A percentile compares a stretch with the other conserved stretches of the same genome.
Conservation (phyloP, 2,797 vertebrate genomes). For the Pelodytes ibericus region DNA sequence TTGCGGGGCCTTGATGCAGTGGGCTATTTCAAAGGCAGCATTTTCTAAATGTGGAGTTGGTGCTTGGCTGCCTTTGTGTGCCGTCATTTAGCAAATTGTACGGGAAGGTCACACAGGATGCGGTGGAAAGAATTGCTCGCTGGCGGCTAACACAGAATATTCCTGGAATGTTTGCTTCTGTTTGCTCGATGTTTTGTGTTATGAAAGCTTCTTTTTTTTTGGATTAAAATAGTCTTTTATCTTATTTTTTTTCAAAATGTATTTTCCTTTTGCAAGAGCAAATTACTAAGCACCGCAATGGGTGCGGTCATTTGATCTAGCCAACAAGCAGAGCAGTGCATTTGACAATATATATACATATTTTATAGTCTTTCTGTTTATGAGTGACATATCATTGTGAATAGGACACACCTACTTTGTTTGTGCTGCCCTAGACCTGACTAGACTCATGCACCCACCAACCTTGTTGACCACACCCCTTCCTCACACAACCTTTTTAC, state of each 20-base stretch:
- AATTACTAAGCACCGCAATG: too few species aligned
- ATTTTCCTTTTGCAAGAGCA: conserved; percentile 58
- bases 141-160: conserved; percentile 59
- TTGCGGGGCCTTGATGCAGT: conserved; percentile 64
- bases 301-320: too few species aligned
- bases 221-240: conserved; percentile 59
- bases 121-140: conserved; percentile 57
- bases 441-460: too few species aligned
- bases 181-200: conserved; percentile 64
- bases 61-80: conserved; percentile 62
- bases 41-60: conserved; percentile 61
- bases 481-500: too few species aligned
- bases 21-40: conserved; percentile 58
- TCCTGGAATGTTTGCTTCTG: conserved; percentile 60
- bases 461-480: too few species aligned
- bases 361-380: too few species aligned
- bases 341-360: too few species aligned
- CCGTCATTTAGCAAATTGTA: conserved; percentile 65
- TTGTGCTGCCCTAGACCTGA: too few species aligned
- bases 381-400: too few species aligned
- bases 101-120: conserved; percentile 64
- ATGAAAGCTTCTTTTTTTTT: conserved; percentile 62
- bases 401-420: too few species aligned
- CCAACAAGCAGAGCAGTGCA: too few species aligned
- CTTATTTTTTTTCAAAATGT: conserved; percentile 57